Conservation (phyloP, 1,140 invertebrate species). For the Brachionus plicatilis region DNA sequence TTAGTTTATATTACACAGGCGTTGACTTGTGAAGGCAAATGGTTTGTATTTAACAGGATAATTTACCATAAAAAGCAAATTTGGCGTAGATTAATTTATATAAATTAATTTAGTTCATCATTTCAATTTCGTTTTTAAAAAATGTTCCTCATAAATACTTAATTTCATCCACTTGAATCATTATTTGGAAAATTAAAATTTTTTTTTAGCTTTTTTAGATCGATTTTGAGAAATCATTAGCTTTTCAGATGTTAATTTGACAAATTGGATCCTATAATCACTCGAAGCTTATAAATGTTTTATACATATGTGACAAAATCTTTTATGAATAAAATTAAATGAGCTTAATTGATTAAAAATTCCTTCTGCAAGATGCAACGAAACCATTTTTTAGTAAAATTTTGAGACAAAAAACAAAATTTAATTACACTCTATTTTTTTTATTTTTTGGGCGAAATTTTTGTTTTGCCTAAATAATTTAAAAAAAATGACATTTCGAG, state of each 20-base stretch:
- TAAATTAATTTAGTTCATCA: background rate
- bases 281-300: background rate
- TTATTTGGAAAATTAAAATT: background rate
- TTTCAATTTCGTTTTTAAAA: background rate
- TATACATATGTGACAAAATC: background rate
- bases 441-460: background rate
- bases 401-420: background rate
- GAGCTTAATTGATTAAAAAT: background rate
- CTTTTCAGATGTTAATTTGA: background rate
- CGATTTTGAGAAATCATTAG: background rate
- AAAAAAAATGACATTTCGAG: too few species aligned
- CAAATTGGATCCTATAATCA: background rate
- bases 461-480: too few species aligned
- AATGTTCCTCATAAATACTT: background rate
- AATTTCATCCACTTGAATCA: background rate
- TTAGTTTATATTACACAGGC: too few species aligned
- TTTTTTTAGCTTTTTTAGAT: background rate
- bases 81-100: background rate
- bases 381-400: background rate
- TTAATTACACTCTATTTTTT: background rate
- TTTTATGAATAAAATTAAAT: background rate
- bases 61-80: background rate
- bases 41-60: background rate
- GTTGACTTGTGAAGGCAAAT: background rate
- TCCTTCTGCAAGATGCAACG: background rate